Base-by-base conservation (phyloP, 2,113 vertebrate genomes). In the Carollia perspicillata region DNA sequence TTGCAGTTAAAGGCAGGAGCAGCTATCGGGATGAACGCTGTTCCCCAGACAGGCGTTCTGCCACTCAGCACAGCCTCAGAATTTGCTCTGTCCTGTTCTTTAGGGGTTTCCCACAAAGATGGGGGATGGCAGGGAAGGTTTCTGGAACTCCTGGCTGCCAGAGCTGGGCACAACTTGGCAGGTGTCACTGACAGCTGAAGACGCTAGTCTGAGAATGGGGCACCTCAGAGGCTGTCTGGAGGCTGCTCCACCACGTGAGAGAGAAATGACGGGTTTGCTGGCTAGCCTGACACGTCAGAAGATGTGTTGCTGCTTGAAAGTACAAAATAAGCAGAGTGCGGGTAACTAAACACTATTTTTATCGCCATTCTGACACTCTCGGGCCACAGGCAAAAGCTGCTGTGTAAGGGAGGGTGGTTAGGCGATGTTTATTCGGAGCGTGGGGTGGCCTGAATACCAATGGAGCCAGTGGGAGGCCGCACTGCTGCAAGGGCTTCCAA, bases 391-490 rank as follows among this genome's bases (percentile, higher is more conserved):
- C 96, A 66, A 87, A 90, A 95, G 92, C 94, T 0, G 42, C 58
- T 26, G 74, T 17, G 10, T 35, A 22, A 92, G 78, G 65, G n/a
- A 40, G 10, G 80, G 5, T 0, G 77, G 83, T 93, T 37, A 81
- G 8, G 89, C 66, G 40, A 23, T 22, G 89, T 93, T 94, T 85
- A 77, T 90, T 92, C 35, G 12, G 86, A 28, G 88, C 4, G 0
- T 0, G 93, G 75, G 81, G 83, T 0, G 60, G 83, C 94, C 58
- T 18, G 98, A 97, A 97, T 97, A 95, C 42, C 97, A 96, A 96
- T 40, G 95, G 18, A 85, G 68, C 22, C 75, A 0, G 49, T 1
- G 49, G 85, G 66, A 71, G 47, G 58, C 80, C 51, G 40, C 1
- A 1, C 8, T 12, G 58, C 1, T 35, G 58, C 55, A 44, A 90